Evolutionary conservation across 2,797 vertebrate genomes (phyloP), one percentile per base, ranked within the genome.

Genomic region (Amniataba percoides): DNA sequence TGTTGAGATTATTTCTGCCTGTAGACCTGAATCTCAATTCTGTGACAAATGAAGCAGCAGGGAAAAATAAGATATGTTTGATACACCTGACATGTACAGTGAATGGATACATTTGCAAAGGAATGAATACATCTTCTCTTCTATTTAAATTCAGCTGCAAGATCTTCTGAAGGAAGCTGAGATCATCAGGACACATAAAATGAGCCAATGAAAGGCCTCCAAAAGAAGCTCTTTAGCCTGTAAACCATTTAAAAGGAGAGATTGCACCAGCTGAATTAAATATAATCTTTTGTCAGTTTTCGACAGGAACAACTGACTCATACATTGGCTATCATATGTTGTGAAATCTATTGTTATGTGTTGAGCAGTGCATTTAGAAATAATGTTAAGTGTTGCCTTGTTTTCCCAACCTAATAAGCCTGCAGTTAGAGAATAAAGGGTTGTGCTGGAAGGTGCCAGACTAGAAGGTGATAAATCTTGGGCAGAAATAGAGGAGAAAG

Each of bases 21-120:
- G 27, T 13, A 39, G 43, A 6, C 7, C 15, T 48, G 19, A 57
- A 69, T 58, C 43, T 23, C 10, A 73, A 68, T 46, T 69, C 42
- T 59, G 34, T 46, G 49, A 57, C 62, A 58, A 16, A 71, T 56
- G 25, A 77, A 57, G 18, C 4, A 19, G 18, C 51, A 34, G 19
- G 27, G 63, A 13, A 51, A 46, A 58, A 66, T 85, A 27, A 69
- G 8, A 49, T 49, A 71, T 64, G 49, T 40, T 62, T 46, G 16
- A 31, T 56, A 19, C 52, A 27, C n/a, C 23, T 60, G 21, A 58
- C n/a, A 40, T 49, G 16, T 34, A 13, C 1, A 40, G 12, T 16
- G 40, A n/a, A 25, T 57, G 19, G 16, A 11, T 19, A 14, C 7
- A 19, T 66, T 13, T 43, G 15, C 43, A 45, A 15, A 53, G 27